Conservation (phyloP, 1,140 invertebrate genomes). For the Drosophila littoralis region DNA sequence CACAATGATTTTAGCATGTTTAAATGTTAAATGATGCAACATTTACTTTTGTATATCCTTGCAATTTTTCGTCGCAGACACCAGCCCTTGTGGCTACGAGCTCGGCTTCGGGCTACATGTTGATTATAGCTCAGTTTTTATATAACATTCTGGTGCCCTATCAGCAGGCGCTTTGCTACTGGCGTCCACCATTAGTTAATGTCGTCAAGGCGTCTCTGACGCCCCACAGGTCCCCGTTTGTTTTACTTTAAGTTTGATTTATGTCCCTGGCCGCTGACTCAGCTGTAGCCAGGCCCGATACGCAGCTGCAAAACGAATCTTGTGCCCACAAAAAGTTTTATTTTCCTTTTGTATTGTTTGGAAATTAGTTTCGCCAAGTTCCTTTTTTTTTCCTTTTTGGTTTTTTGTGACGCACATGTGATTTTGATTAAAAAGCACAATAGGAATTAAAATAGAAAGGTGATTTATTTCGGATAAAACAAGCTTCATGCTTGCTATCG, state of each 20-base stretch:
- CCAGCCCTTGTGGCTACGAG: slow-evolving; percentile 7
- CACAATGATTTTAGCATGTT: slow-evolving; percentile 35
- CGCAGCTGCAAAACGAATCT: slow-evolving; percentile 52
- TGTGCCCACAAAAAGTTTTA: slow-evolving; percentile 34
- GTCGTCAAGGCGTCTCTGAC: slow-evolving; percentile 34
- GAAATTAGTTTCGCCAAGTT: slow-evolving; percentile 63
- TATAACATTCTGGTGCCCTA: slow-evolving; percentile 18
- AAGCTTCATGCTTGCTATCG: slow-evolving; percentile 18
- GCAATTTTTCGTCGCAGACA: slow-evolving; percentile 37
- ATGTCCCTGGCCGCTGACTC: slow-evolving; percentile 48
- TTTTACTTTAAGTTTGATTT: slow-evolving; percentile 64
- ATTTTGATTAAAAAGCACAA: slow-evolving; percentile 67
- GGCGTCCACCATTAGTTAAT: slow-evolving; percentile 58
- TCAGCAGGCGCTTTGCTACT: slow-evolving; percentile 20
- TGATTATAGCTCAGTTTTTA: slow-evolving; percentile 32
- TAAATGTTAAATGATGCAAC: slow-evolving; percentile 60
- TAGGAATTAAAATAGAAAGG: slow-evolving; percentile 59
- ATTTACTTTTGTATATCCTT: slow-evolving; percentile 42
- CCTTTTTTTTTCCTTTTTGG: slow-evolving; percentile 4
- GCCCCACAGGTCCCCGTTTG: slow-evolving; percentile 28
- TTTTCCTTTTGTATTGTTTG: slow-evolving; percentile 33
- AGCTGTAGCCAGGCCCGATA: slow-evolving; percentile 37
- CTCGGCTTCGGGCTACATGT: not conserved
- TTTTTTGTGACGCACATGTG: slow-evolving; percentile 53
- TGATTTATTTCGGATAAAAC: slow-evolving; percentile 48